Evolutionary conservation across 92 coral and sea anemone genomes (phyloP), one percentile per base, ranked within the genome.

Genomic region (Paramuricea clavata): DNA sequence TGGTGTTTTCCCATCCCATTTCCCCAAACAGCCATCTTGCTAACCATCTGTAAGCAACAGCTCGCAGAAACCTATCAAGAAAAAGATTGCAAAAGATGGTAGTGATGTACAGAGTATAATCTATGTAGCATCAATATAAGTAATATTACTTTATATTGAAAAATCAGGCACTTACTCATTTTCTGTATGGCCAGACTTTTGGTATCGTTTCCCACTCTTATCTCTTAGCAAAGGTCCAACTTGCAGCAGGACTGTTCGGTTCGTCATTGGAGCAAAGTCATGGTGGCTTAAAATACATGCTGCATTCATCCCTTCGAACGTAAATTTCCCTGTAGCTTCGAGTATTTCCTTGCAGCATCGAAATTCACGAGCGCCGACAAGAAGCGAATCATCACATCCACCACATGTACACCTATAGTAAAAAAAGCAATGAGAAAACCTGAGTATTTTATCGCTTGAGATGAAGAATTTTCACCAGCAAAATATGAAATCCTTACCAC

Each of bases 1-100:
- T 27, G 28, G 70, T 41, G 33, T 79, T 79, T 34, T 79, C 72
- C 76, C 76, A 79, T 19, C 85, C 73, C 72, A 79, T 65, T 34
- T 56, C n/a, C n/a, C n/a, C n/a, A n/a, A n/a, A n/a, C n/a, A n/a
- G n/a, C n/a, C n/a, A n/a, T n/a, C n/a, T n/a, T n/a, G n/a, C n/a
- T n/a, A n/a, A n/a, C n/a, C n/a, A n/a, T n/a, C n/a, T n/a, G n/a
- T n/a, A n/a, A n/a, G n/a, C n/a, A n/a, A n/a, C n/a, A n/a, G n/a
- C n/a, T n/a, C n/a, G n/a, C n/a, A n/a, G n/a, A n/a, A n/a, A 31
- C 60, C 85, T 43, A 79, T 57, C 34, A 64, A 21, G 23, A 64
- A 27, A 64, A 64, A 52, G 17, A 52, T 16, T 52, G 21, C 61
- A 52, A 52, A 52, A 52, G 21, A 52, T 52, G 21, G 61, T 22